A percentile compares a stretch with the other conserved stretches of the same genome.
These are phyloP conservation scores for Xenops minutus DNA, from an alignment of 2,797 vertebrate species.

Conservation along the genomic window DNA sequence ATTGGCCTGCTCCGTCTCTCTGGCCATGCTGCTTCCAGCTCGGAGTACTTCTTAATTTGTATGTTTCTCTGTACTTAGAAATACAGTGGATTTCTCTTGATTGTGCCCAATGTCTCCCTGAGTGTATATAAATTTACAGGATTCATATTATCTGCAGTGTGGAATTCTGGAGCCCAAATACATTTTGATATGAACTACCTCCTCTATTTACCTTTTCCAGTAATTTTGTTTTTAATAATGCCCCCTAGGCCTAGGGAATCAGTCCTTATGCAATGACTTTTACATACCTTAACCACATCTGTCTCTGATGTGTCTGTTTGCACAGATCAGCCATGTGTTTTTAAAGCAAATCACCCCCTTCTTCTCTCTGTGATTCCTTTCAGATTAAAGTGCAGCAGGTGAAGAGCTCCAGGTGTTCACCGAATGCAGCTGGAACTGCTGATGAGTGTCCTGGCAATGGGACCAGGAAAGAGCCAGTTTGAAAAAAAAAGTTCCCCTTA, in stretches of 20 bases:
- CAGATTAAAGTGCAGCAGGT: rapidly evolving
- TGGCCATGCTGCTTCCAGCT: neutral
- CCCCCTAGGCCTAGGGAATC: rapidly evolving
- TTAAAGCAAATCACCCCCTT: neutral
- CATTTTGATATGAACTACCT: neutral
- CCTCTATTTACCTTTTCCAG: neutral
- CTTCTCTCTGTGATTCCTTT: neutral
- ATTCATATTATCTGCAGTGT: neutral
- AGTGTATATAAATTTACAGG: neutral
- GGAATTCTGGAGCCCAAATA: neutral
- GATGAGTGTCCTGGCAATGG: neutral
- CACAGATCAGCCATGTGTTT: neutral
- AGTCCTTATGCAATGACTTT: neutral
- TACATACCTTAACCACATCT: neutral
- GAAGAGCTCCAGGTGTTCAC: neutral
- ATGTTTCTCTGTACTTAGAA: neutral
- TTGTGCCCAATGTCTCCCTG: neutral
- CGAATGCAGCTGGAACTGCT: neutral
- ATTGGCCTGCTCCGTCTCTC: neutral
- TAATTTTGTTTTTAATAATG: neutral
- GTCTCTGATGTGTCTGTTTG: neutral
- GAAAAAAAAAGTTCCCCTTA: neutral
- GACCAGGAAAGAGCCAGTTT: neutral
- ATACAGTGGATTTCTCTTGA: neutral
- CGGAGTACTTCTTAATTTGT: neutral